Evolutionary conservation across 2,888 invertebrate genomes (phyloP).

Genomic region (Apamea anceps): DNA sequence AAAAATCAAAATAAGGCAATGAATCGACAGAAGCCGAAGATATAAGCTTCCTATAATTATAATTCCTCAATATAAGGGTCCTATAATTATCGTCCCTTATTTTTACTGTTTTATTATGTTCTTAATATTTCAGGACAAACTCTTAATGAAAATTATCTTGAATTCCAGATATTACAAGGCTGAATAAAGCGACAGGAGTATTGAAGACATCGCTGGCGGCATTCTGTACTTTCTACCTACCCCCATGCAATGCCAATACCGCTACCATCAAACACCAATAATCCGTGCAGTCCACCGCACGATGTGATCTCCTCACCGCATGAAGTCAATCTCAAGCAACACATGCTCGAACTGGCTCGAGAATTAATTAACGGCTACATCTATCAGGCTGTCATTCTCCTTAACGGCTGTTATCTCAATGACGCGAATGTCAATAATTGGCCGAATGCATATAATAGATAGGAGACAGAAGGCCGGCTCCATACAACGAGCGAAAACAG

Average conservation of each 20-base stretch:
- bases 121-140: not conserved
- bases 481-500: not conserved
- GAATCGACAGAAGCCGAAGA: not conserved
- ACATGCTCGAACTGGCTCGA: conserved; percentile 33
- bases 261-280: conserved; percentile 14
- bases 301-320: conserved; percentile 13
- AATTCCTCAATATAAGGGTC: not conserved
- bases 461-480: conserved; percentile 2
- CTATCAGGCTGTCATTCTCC: conserved; percentile 61
- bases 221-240: too few relatives aligned
- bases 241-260: not conserved
- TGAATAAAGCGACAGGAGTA: not conserved
- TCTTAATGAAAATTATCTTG: not conserved
- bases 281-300: conserved; percentile 20
- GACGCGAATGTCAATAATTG: conserved; percentile 65
- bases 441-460: conserved; percentile 14
- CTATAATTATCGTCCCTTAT: not conserved
- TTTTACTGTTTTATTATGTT: not conserved
- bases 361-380: conserved; percentile 69
- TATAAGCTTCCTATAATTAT: too few relatives aligned
- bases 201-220: not conserved
- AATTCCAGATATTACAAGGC: not conserved
- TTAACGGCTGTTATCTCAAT: conserved; percentile 60
- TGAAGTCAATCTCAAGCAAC: conserved; percentile 50
- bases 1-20: not conserved